phyloP scores from a whole-genome alignment of 2,113 vertebrate genomes.

The Cololabis saira region DNA sequence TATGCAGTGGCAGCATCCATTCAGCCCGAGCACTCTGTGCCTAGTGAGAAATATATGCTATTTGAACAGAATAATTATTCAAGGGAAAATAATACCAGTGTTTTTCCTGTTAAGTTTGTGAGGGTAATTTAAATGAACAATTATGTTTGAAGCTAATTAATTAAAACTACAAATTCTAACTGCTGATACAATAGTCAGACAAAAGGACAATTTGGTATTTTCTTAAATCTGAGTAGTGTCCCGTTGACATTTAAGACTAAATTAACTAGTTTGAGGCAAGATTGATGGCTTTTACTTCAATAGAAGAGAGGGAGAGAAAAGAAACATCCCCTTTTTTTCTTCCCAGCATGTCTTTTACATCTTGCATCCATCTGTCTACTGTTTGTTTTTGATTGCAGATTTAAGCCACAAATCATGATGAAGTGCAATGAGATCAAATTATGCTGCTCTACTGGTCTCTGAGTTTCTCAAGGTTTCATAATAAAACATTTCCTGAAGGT shows the following conservation, averaged over 20 bases:
- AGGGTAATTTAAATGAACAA: slow-evolving; percentile 30
- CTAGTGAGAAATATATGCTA: slow-evolving; percentile 75
- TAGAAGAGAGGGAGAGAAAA: neutral
- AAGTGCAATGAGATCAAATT: slow-evolving; percentile 19
- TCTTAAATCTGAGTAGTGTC: neutral
- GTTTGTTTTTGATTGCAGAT: neutral
- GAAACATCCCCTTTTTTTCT: neutral
- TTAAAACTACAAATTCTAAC: slow-evolving; percentile 4
- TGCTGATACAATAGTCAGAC: neutral
- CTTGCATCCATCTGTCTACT: neutral
- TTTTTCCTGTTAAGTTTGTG: slow-evolving; percentile 52
- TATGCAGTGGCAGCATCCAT: slow-evolving; percentile 81
- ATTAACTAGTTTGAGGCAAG: slow-evolving; percentile 13
- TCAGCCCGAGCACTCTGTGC: slow-evolving; percentile 77
- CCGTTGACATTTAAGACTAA: slow-evolving; percentile 1
- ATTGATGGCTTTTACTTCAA: slow-evolving; percentile 11
- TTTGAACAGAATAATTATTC: slow-evolving; percentile 80
- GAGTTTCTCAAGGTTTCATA: slow-evolving; percentile 30
- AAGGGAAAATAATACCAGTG: slow-evolving; percentile 65
- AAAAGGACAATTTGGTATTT: slow-evolving; percentile 6
- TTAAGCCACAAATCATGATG: slow-evolving; percentile 9
- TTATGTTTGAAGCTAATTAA: slow-evolving; percentile 29
- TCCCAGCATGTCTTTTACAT: neutral
- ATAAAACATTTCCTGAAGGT: slow-evolving; percentile 19
- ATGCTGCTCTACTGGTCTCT: neutral